Conservation (phyloP, 1,140 invertebrate species). For the Venturia canescens region DNA sequence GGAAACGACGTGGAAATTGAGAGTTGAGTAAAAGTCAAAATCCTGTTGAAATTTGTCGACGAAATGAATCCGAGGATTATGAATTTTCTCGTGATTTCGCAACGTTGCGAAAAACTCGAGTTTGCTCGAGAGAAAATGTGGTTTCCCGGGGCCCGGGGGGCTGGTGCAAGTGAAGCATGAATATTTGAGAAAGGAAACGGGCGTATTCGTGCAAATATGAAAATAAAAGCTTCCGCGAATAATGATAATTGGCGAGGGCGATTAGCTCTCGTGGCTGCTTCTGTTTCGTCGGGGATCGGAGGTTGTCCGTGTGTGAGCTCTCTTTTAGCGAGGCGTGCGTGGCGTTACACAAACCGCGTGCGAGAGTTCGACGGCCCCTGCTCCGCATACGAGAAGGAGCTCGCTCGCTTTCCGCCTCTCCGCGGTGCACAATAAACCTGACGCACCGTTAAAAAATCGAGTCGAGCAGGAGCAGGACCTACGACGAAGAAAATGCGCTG, state of each 20-base stretch:
- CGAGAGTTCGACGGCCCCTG: constrained; percentile 28
- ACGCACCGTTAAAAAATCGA: constrained; percentile 8
- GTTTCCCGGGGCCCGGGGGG: too few relatives aligned
- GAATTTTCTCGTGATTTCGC: too few relatives aligned
- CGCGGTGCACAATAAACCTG: not conserved
- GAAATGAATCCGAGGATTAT: too few relatives aligned
- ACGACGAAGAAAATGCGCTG: constrained; percentile 13
- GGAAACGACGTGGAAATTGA: too few relatives aligned
- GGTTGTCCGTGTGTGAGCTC: not conserved
- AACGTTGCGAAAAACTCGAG: too few relatives aligned
- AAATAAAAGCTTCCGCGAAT: too few relatives aligned
- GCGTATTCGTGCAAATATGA: too few relatives aligned
- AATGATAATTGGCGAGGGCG: not conserved
- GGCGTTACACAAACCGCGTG: constrained; percentile 23
- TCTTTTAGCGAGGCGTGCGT: not conserved
- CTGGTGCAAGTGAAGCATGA: too few relatives aligned
- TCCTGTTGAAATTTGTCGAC: too few relatives aligned
- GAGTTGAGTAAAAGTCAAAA: too few relatives aligned
- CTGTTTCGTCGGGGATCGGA: not conserved
- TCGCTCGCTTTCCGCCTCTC: not conserved
- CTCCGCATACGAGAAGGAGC: not conserved
- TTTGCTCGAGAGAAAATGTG: too few relatives aligned
- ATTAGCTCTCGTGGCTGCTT: not conserved
- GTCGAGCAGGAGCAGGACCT: not conserved
- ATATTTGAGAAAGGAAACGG: too few relatives aligned